These are phyloP conservation scores for Tachina grossa DNA, from an alignment of 2,888 invertebrate genomes.

Conservation along the genomic window DNA sequence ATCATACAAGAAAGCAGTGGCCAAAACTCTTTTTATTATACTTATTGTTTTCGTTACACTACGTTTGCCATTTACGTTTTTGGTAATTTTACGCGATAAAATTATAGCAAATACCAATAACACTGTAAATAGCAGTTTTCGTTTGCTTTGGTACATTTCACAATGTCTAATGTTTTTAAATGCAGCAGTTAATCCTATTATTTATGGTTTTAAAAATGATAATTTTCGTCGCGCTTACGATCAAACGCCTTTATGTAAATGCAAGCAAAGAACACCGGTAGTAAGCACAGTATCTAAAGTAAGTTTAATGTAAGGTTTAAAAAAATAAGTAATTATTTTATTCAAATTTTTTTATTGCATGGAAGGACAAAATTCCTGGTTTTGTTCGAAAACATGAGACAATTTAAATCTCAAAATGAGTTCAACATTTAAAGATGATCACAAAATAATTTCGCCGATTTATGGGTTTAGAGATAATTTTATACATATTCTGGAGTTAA, in stretches of 20 bases:
- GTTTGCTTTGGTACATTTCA: slow-evolving; percentile 87
- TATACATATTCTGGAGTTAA: no score
- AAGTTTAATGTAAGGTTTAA: neutral
- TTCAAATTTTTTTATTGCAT: slow-evolving; percentile 6
- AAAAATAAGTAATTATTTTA: neutral
- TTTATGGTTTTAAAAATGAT: slow-evolving; percentile 90
- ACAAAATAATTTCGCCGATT: no score
- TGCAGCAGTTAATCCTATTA: slow-evolving; percentile 89
- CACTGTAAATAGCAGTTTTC: slow-evolving; percentile 83
- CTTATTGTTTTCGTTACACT: slow-evolving; percentile 87
- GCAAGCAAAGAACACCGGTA: slow-evolving; percentile 70
- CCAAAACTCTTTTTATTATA: slow-evolving; percentile 88
- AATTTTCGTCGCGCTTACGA: slow-evolving; percentile 87
- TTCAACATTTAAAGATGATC: no score
- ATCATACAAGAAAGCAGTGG: slow-evolving; percentile 87
- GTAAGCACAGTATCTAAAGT: slow-evolving; percentile 8
- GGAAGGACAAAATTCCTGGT: neutral
- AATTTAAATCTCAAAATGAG: no score
- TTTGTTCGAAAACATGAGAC: neutral
- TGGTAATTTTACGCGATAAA: slow-evolving; percentile 86
- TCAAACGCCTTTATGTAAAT: slow-evolving; percentile 84
- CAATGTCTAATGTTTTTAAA: slow-evolving; percentile 88
- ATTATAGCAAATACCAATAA: slow-evolving; percentile 72
- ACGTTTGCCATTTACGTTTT: slow-evolving; percentile 88
- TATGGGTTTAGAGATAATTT: no score